phyloP scores from a whole-genome alignment of 2,797 vertebrate genomes.

The Champsocephalus gunnari region DNA sequence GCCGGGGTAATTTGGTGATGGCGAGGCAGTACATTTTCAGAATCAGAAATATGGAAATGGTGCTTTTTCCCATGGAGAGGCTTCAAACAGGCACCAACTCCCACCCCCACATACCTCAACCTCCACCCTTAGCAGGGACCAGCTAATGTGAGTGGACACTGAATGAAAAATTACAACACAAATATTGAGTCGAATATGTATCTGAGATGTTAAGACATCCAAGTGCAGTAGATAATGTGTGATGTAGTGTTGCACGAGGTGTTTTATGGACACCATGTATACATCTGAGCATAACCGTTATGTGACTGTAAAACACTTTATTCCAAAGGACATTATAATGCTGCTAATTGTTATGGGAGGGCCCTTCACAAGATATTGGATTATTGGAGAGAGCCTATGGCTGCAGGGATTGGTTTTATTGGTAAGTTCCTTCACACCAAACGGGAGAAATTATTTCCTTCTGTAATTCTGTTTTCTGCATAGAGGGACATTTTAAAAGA shows the following conservation, averaged over 20 bases:
- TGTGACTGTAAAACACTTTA: neutral
- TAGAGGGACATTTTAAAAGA: too few relatives aligned
- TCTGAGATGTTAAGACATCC: too few relatives aligned
- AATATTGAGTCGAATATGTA: too few relatives aligned
- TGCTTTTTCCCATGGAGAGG: conserved; percentile 40
- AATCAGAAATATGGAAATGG: conserved; percentile 78
- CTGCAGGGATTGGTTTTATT: neutral
- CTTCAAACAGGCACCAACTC: conserved; percentile 13
- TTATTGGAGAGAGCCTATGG: neutral
- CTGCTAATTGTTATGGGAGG: neutral
- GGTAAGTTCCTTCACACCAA: neutral
- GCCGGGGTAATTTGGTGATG: conserved; percentile 76
- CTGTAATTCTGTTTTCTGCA: neutral
- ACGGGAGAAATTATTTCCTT: neutral
- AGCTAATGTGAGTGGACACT: neutral
- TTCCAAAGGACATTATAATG: neutral
- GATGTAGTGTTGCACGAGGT: neutral
- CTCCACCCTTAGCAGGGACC: conserved; percentile 13
- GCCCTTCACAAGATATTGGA: neutral
- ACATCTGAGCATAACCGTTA: neutral
- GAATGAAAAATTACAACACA: too few relatives aligned
- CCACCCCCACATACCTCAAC: neutral
- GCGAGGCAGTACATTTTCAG: conserved; percentile 74
- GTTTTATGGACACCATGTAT: neutral
- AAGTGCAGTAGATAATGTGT: neutral